Evolutionary conservation across 2,888 invertebrate species (phyloP).

Genomic region (Sphaerophoria taeniata): DNA sequence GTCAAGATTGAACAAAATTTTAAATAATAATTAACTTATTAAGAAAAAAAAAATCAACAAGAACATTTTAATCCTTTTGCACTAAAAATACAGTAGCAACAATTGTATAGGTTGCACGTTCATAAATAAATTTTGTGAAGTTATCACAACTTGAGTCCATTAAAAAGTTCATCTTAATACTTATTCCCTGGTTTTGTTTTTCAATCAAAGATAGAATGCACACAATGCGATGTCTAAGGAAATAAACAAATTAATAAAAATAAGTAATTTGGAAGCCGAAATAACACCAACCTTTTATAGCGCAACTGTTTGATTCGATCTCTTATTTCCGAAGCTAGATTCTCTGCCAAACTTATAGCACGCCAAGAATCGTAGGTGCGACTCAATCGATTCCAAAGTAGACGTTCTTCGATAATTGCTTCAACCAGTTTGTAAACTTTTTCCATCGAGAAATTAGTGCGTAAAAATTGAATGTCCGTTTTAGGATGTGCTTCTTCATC

Average conservation of each 20-base stretch:
- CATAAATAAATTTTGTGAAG: slow-evolving; percentile 80
- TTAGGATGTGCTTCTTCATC: slow-evolving; percentile 77
- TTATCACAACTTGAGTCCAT: slow-evolving; percentile 82
- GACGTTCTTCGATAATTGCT: slow-evolving; percentile 80
- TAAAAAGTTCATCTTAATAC: slow-evolving; percentile 80
- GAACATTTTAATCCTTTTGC: slow-evolving; percentile 78
- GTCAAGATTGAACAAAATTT: no score
- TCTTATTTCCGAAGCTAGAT: slow-evolving; percentile 80
- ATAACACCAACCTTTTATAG: slow-evolving; percentile 78
- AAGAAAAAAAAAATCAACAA: no score
- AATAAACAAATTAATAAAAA: neutral
- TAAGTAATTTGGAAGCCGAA: neutral
- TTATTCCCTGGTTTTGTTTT: slow-evolving; percentile 81
- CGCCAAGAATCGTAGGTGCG: slow-evolving; percentile 82
- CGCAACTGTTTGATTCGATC: slow-evolving; percentile 80
- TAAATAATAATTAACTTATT: no score
- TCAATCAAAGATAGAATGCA: slow-evolving; percentile 81
- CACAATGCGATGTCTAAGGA: slow-evolving; percentile 81
- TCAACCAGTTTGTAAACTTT: slow-evolving; percentile 80
- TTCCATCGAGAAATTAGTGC: slow-evolving; percentile 82
- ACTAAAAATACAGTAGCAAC: slow-evolving; percentile 81
- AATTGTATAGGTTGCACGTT: slow-evolving; percentile 81
- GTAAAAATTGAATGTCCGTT: slow-evolving; percentile 80
- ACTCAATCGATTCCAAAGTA: slow-evolving; percentile 82
- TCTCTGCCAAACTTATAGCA: slow-evolving; percentile 80